phyloP scores from a whole-genome alignment of 2,113 vertebrate species.

The Poecilia latipinna region DNA sequence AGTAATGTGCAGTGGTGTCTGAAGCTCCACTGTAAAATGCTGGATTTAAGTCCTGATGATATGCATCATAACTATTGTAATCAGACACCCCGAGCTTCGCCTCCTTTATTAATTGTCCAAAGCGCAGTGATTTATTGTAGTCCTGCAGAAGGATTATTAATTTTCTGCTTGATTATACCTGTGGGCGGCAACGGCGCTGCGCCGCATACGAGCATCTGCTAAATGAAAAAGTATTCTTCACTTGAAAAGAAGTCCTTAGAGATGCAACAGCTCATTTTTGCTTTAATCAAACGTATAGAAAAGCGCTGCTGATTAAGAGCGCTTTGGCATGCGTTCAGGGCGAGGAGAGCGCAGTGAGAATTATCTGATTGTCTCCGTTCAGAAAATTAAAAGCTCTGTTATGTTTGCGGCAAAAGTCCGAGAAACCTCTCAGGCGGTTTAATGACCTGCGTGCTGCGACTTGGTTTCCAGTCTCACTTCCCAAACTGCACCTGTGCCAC shows the following conservation, averaged over 20 bases:
- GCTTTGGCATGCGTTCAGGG: conserved; percentile 79
- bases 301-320: conserved; percentile 90
- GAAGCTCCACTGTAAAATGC: conserved; percentile 74
- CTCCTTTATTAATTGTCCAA: conserved; percentile 95
- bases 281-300: conserved; percentile 94
- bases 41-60: conserved; percentile 84
- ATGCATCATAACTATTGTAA: conserved; percentile 87
- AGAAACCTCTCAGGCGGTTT: background rate
- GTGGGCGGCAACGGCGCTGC: conserved; percentile 88
- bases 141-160: conserved; percentile 93
- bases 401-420: conserved; percentile 3
- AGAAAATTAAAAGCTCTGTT: conserved; percentile 18
- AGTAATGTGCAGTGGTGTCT: conserved; percentile 72
- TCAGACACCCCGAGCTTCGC: conserved; percentile 89
- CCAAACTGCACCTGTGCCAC: conserved; percentile 50
- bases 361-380: conserved; percentile 85
- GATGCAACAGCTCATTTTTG: conserved; percentile 93
- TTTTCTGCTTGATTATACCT: conserved; percentile 97
- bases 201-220: conserved; percentile 84
- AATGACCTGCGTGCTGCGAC: conserved; percentile 26
- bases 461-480: conserved; percentile 15
- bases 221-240: conserved; percentile 82
- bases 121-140: conserved; percentile 94
- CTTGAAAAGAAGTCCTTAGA: conserved; percentile 88
- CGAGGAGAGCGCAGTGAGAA: conserved; percentile 85